These are phyloP conservation scores for Xyliphius kryptos DNA, from an alignment of 2,113 vertebrate genomes.

Conservation along the genomic window DNA sequence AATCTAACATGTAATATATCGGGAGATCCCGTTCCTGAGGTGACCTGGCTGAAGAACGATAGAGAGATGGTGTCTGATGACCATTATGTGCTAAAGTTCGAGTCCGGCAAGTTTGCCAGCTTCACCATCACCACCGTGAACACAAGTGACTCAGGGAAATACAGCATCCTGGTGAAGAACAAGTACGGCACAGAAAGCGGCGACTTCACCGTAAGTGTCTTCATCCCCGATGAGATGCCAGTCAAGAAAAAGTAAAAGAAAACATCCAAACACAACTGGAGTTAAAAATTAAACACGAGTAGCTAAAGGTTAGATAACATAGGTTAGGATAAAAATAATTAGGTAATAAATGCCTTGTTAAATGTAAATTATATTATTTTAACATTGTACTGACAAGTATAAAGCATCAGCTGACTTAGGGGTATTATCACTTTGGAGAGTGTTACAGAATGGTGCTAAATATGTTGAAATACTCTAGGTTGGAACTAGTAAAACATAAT, in stretches of 20 bases:
- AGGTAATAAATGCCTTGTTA: background rate
- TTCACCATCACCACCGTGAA: slow-evolving; percentile 82
- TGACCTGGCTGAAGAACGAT: slow-evolving; percentile 96
- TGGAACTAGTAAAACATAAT: slow-evolving; percentile 10
- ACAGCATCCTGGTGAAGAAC: slow-evolving; percentile 96
- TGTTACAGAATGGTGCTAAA: slow-evolving; percentile 31
- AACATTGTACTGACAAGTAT: too few species aligned
- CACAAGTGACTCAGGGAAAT: slow-evolving; percentile 85
- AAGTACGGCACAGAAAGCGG: slow-evolving; percentile 91
- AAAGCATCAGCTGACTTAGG: too few species aligned
- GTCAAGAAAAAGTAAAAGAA: slow-evolving; percentile 64
- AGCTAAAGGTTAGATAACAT: too few species aligned
- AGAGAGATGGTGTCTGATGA: slow-evolving; percentile 73
- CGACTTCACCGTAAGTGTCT: slow-evolving; percentile 97
- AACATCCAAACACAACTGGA: slow-evolving; percentile 27
- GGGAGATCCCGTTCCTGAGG: slow-evolving; percentile 85
- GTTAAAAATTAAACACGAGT: slow-evolving; percentile 53
- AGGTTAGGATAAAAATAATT: slow-evolving; percentile 36
- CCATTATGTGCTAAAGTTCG: slow-evolving; percentile 79
- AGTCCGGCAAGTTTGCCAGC: slow-evolving; percentile 84
- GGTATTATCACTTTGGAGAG: slow-evolving; percentile 12
- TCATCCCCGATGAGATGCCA: slow-evolving; percentile 75
- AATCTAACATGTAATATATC: slow-evolving; percentile 95
- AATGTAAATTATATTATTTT: slow-evolving; percentile 17
- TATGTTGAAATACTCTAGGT: slow-evolving; percentile 10